Evolutionary conservation across 2,888 invertebrate genomes (phyloP).

Genomic region (Pollenia griseotomentosa): DNA sequence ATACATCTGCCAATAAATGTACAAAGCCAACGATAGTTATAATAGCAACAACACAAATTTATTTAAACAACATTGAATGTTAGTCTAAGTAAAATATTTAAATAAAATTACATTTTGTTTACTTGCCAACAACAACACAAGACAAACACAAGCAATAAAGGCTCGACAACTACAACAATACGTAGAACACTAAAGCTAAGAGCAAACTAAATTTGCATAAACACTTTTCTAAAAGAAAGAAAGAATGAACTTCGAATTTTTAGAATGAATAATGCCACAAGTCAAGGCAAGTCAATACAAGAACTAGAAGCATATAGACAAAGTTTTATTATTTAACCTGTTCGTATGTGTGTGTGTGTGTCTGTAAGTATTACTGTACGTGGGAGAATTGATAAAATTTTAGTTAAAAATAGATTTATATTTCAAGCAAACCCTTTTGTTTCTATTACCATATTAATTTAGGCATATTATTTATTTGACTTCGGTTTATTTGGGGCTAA

Average conservation of each 20-base stretch:
- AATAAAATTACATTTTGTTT: slow-evolving; percentile 70
- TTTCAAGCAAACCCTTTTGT: too few relatives aligned
- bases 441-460: too few relatives aligned
- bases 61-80: slow-evolving; percentile 57
- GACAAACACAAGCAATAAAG: slow-evolving; percentile 17
- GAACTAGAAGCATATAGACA: neutral
- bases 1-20: slow-evolving; percentile 7
- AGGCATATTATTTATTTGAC: too few relatives aligned
- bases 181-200: neutral
- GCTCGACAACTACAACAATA: neutral
- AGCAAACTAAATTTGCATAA: slow-evolving; percentile 64
- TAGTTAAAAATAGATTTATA: too few relatives aligned
- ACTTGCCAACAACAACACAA: slow-evolving; percentile 47
- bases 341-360: too few relatives aligned
- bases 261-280: slow-evolving; percentile 43
- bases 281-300: slow-evolving; percentile 26
- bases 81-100: slow-evolving; percentile 68
- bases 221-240: slow-evolving; percentile 41
- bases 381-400: too few relatives aligned
- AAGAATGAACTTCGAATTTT: neutral
- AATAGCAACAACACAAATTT: slow-evolving; percentile 16
- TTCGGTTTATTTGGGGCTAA: too few relatives aligned
- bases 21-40: neutral
- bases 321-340: neutral
- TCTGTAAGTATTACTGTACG: too few relatives aligned